Evolutionary conservation across 1,140 invertebrate genomes (phyloP).

Genomic region (Neodiprion pinetum): DNA sequence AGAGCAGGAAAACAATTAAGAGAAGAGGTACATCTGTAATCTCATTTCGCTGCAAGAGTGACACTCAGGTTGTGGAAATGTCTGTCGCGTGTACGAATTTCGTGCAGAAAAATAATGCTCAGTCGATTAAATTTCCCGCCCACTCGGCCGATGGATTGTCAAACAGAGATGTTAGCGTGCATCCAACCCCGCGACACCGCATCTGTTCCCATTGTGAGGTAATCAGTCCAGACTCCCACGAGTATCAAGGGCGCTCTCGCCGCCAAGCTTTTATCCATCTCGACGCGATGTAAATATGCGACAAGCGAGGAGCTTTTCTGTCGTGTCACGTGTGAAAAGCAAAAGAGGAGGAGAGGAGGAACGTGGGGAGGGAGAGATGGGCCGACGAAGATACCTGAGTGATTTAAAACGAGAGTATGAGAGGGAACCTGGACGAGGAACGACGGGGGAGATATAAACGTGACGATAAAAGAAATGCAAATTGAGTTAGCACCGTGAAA

Average conservation of each 20-base stretch:
- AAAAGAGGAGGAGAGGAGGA: background rate
- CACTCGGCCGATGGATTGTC: background rate
- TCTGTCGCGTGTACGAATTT: too few relatives aligned
- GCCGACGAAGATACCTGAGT: background rate
- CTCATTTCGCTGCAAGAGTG: too few relatives aligned
- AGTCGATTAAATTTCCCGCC: background rate
- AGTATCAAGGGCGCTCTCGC: background rate
- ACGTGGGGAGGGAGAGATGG: background rate
- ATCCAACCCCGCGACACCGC: background rate
- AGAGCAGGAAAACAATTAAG: too few relatives aligned
- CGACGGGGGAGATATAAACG: background rate
- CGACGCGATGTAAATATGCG: background rate
- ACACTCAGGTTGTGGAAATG: too few relatives aligned
- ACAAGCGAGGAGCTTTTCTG: background rate
- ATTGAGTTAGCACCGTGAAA: background rate
- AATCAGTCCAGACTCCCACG: constrained; percentile 3
- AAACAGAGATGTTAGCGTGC: background rate
- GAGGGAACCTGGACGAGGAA: background rate
- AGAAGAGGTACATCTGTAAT: too few relatives aligned
- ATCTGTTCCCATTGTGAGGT: constrained; percentile 1
- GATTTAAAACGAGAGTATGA: background rate
- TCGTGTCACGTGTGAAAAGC: background rate
- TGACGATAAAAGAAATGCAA: constrained; percentile 7
- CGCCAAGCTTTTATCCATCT: constrained; percentile 7
- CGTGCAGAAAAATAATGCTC: too few relatives aligned